These are phyloP conservation scores for Eublepharis macularius DNA, from an alignment of 2,113 vertebrate species.

Conservation along the genomic window DNA sequence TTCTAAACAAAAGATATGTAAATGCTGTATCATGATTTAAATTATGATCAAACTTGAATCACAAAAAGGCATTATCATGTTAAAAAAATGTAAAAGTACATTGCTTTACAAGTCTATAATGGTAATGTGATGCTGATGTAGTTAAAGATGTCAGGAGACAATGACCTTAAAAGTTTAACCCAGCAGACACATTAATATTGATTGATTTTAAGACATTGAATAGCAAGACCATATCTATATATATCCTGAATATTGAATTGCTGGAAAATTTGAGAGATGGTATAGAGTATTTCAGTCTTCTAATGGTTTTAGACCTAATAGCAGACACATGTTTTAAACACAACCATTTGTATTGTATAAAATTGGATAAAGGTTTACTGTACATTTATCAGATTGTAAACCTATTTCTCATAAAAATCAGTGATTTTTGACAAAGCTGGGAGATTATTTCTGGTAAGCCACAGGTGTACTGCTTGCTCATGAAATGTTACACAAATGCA, in stretches of 20 bases:
- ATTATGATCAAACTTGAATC: conserved; percentile 81
- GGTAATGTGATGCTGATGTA: conserved; percentile 80
- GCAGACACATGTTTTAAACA: conserved; percentile 58
- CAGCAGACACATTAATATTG: conserved; percentile 77
- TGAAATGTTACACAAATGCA: conserved; percentile 15
- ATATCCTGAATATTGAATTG: conserved; percentile 68
- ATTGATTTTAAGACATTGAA: conserved; percentile 74
- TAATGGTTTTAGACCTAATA: conserved; percentile 59
- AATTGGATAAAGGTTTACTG: conserved; percentile 54
- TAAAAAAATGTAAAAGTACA: conserved; percentile 72
- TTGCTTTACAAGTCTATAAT: conserved; percentile 78
- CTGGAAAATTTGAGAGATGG: conserved; percentile 70
- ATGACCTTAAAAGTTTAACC: conserved; percentile 81
- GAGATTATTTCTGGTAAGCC: conserved; percentile 33
- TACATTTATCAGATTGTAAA: conserved; percentile 58
- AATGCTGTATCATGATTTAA: conserved; percentile 81
- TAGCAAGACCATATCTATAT: conserved; percentile 61
- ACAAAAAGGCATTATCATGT: conserved; percentile 82
- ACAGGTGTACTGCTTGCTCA: not conserved
- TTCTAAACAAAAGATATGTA: conserved; percentile 82
- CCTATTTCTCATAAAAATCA: conserved; percentile 58
- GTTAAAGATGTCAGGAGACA: conserved; percentile 81
- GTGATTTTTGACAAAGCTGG: conserved; percentile 39
- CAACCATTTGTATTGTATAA: conserved; percentile 56
- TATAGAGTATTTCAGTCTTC: conserved; percentile 59